Base-by-base conservation (phyloP, 2,797 vertebrate species). In the Sebastes elongatus region DNA sequence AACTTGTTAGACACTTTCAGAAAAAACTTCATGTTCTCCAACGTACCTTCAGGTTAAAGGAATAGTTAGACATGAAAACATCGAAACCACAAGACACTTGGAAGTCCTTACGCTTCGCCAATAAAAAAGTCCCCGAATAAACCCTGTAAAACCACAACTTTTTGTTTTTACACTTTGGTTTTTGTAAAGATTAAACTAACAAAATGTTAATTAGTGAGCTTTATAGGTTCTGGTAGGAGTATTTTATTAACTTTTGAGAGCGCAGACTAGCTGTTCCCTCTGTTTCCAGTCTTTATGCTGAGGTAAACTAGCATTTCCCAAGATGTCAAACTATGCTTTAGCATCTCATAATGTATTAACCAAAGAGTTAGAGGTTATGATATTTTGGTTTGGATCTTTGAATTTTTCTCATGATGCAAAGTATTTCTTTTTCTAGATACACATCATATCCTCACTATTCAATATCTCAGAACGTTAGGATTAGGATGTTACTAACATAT, bases 1-100 rank as follows among this genome's bases (percentile, higher is more conserved):
- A 93, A 94, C 86, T 94, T 91, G 74, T 84, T 86, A 59, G 78
- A 81, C 70, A 85, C 89, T 91, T 91, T 85, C 52, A 62, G 69
- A 73, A 67, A 85, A 71, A 92, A 93, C 85, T 90, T 85, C 10
- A 28, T 73, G 56, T 74, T 88, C 78, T 76, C 79, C 52, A 60
- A 2, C 3, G 6, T 71, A 89, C 83, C 89, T 87, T 82, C 69
- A 74, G 78, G 69, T 80, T 78, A 72, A 76, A 74, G 56, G 62
- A 79, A 52, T 18, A 72, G 71, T 80, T 84, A 14, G 11, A 65
- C 6, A 57, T 52, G n/a, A 56, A 38, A 57, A 69, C 20, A 23
- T 52, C 0, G 4, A 42, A 20, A 42, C 13, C 33, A 33, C 28
- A 55, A 55, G 18, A 62, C 7, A 38, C 4, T 11, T 35, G 38